phyloP scores from a whole-genome alignment of 2,113 vertebrate species.

The Forbesichthys papilliferus region DNA sequence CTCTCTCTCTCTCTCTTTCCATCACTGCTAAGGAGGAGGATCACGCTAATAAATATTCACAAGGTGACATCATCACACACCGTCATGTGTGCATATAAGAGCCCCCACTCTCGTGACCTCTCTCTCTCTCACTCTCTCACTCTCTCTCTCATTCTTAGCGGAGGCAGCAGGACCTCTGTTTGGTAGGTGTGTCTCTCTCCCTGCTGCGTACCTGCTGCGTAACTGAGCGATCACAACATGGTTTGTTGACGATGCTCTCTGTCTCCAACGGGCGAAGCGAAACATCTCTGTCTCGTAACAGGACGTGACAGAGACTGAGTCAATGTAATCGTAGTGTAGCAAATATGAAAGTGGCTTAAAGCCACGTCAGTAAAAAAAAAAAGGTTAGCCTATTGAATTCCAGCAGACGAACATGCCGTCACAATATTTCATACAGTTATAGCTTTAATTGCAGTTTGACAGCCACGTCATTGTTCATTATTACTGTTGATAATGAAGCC shows the following conservation, averaged over 20 bases:
- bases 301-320: slow-evolving; percentile 11
- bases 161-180: slow-evolving; percentile 6
- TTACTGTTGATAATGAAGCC: too few species aligned
- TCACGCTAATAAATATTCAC: background rate
- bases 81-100: too few species aligned
- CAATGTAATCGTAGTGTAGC: background rate
- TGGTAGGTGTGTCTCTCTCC: slow-evolving; percentile 10
- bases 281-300: slow-evolving; percentile 2
- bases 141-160: background rate
- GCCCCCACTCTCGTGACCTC: background rate
- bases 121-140: slow-evolving; percentile 3
- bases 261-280: slow-evolving; percentile 17
- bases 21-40: background rate
- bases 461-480: too few species aligned
- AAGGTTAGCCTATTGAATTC: too few species aligned
- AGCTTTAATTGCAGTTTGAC: too few species aligned
- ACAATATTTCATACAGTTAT: too few species aligned
- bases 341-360: background rate
- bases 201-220: background rate
- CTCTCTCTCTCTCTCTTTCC: background rate
- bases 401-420: too few species aligned
- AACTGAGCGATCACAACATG: slow-evolving; percentile 20
- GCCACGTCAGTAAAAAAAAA: background rate
- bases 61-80: background rate
- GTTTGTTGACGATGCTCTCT: slow-evolving; percentile 33